Percentiles rank a stretch among this genome's conserved stretches.
phyloP scores from a whole-genome alignment of 2,888 invertebrate genomes.

The Piscicola geometra region DNA sequence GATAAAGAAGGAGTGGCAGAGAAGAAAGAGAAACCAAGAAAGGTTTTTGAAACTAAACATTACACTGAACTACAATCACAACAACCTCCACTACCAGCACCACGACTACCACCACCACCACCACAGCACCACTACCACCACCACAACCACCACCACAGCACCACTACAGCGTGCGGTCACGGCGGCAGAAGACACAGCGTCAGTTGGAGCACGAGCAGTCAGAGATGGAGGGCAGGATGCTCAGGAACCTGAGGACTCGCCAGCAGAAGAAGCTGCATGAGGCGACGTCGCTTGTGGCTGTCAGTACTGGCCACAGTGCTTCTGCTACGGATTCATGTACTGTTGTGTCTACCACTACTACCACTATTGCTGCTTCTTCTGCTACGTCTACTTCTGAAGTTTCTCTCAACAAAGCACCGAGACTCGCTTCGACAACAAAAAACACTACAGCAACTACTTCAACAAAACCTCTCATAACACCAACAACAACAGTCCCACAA shows the following conservation, averaged over 20 bases:
- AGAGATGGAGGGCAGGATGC: slow-evolving; percentile 11
- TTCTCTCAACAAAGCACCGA: neutral
- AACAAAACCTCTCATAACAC: neutral
- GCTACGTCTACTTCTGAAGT: neutral
- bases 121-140: neutral
- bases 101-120: neutral
- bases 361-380: neutral
- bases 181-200: slow-evolving; percentile 27
- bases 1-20: too few relatives aligned
- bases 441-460: neutral
- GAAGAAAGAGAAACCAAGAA: too few relatives aligned
- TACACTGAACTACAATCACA: neutral
- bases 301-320: neutral
- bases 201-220: slow-evolving; percentile 27
- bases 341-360: neutral
- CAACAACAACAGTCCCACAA: too few relatives aligned
- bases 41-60: neutral
- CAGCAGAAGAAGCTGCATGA: slow-evolving; percentile 8
- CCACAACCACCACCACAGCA: neutral
- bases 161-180: slow-evolving; percentile 28
- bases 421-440: neutral
- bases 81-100: neutral
- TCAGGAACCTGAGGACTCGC: slow-evolving; percentile 8
- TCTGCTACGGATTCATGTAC: too few relatives aligned
- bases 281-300: neutral